Percentiles rank a stretch among this genome's conserved stretches.
phyloP scores from a whole-genome alignment of 1,140 invertebrate species.

The Philopotamus ludificatus region DNA sequence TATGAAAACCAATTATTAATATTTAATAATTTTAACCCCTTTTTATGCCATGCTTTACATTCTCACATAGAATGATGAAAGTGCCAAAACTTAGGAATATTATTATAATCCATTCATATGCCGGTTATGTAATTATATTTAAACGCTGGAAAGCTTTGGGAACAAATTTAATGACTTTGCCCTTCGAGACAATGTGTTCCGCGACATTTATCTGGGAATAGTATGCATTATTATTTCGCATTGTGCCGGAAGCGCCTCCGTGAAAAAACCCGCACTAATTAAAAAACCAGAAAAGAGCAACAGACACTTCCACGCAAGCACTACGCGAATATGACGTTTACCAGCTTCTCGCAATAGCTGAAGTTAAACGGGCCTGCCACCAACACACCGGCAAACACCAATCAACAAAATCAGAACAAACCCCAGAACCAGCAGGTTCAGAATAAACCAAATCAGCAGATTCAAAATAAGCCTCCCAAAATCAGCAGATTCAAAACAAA shows the following conservation, averaged over 20 bases:
- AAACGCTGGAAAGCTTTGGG: constrained; percentile 1
- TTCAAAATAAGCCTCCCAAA: no score
- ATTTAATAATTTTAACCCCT: constrained; percentile 13
- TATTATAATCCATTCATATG: constrained; percentile 9
- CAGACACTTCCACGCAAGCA: no score
- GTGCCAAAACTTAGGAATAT: constrained; percentile 32
- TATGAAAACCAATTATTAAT: no score
- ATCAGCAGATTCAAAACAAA: no score
- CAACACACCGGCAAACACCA: constrained; percentile 28
- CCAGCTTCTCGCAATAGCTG: no score
- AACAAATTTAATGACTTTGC: not conserved
- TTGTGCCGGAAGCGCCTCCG: not conserved
- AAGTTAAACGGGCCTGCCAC: constrained; percentile 30
- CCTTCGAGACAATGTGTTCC: no score
- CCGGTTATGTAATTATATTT: not conserved
- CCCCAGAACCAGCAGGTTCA: constrained; percentile 9
- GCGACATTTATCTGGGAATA: not conserved
- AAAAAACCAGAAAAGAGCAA: no score
- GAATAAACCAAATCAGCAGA: no score
- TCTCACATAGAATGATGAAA: constrained; percentile 28
- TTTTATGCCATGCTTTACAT: constrained; percentile 35
- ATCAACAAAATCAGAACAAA: constrained; percentile 25
- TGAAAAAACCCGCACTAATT: no score
- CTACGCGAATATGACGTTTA: no score
- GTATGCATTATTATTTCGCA: not conserved